Conservation (phyloP, 1,140 invertebrate genomes). For the Lucilia sericata region DNA sequence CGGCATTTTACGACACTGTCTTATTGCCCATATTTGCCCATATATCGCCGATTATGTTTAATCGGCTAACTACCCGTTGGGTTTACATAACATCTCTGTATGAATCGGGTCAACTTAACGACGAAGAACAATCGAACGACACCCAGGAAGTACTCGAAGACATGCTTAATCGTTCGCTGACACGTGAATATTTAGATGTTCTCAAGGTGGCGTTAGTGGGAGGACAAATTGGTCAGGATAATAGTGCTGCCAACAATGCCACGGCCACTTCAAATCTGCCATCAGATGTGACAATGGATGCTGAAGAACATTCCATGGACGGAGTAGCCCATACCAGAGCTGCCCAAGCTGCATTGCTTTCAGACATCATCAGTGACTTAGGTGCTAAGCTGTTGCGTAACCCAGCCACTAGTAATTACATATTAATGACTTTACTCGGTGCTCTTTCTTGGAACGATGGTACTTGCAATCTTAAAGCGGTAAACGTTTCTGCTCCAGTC, state of each 20-base stretch:
- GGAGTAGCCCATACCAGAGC: conserved; percentile 71
- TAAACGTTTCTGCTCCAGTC: conserved; percentile 77
- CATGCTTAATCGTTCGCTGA: conserved; percentile 87
- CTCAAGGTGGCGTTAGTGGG: conserved; percentile 77
- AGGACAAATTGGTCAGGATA: conserved; percentile 64
- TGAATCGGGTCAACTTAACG: conserved; percentile 81
- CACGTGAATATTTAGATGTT: conserved; percentile 87
- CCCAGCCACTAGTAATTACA: conserved; percentile 75
- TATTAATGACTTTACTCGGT: conserved; percentile 75
- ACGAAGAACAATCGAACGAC: conserved; percentile 78
- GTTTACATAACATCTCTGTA: conserved; percentile 80
- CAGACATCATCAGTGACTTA: conserved; percentile 80
- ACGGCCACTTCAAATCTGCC: conserved; percentile 47
- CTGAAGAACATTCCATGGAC: conserved; percentile 75
- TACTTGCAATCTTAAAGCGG: conserved; percentile 80
- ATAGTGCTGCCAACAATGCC: conserved; percentile 60
- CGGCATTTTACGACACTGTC: conserved; percentile 79
- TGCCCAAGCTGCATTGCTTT: conserved; percentile 70
- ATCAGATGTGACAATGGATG: conserved; percentile 73
- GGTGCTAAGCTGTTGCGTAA: conserved; percentile 76
- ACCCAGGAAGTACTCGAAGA: conserved; percentile 90
- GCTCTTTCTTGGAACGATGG: conserved; percentile 90
- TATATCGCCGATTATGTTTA: conserved; percentile 82
- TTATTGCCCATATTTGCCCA: conserved; percentile 82
- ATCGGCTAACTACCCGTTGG: conserved; percentile 83